A percentile compares a stretch with the other conserved stretches of the same genome.
phyloP scores from a whole-genome alignment of 2,888 invertebrate species.

The Philonicus albiceps region DNA sequence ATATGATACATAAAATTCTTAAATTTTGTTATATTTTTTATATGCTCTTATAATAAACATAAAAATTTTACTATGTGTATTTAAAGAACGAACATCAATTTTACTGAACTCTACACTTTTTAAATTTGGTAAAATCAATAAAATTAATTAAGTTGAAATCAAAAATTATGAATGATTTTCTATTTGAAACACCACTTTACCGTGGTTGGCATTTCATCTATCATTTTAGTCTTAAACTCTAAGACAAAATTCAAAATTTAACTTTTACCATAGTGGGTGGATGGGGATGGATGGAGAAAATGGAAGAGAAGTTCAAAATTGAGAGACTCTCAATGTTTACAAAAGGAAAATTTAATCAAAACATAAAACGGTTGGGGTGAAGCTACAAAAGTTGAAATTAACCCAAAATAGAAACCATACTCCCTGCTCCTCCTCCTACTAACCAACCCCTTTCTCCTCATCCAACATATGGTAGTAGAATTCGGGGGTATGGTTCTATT shows the following conservation, averaged over 20 bases:
- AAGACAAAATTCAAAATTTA: not conserved
- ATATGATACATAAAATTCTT: no score
- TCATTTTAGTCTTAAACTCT: not conserved
- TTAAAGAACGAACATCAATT: no score
- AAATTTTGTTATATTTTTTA: no score
- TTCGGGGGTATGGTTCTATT: not conserved
- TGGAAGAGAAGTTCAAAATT: not conserved
- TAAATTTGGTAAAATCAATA: no score
- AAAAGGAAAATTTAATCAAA: slow-evolving; percentile 16
- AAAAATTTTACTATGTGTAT: no score
- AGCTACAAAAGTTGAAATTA: not conserved
- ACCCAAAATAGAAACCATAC: no score
- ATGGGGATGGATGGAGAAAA: not conserved
- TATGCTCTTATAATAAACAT: no score
- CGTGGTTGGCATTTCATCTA: not conserved
- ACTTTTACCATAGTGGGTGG: not conserved
- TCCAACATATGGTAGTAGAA: not conserved
- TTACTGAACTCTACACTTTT: no score
- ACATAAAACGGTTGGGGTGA: not conserved
- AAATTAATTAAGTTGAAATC: not conserved
- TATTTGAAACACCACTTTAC: not conserved
- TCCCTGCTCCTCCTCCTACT: no score
- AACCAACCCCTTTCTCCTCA: not conserved
- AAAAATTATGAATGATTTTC: not conserved
- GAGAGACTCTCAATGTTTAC: not conserved